Base-by-base conservation (phyloP, 2,888 invertebrate species). In the Oeneis ivallda region DNA sequence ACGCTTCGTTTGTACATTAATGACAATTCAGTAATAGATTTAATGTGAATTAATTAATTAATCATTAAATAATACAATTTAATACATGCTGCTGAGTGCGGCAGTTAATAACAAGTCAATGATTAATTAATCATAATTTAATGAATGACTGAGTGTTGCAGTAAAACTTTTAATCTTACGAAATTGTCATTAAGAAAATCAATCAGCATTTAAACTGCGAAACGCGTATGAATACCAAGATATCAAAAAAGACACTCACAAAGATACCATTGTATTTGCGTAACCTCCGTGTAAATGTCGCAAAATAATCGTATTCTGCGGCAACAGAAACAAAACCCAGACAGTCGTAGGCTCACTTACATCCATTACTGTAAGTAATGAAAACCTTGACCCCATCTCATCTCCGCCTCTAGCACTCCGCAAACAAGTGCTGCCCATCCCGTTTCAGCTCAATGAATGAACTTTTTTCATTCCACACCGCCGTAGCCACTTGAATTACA, bases 401-500 rank as follows among this genome's bases (percentile, higher is more conserved):
- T 59, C 50, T 37, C 59, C 50, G 61, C 60, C 63, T 43, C 43
- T 13, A 69, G 69, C 66, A 56, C 69, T 69, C 54, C 41, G 54
- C 59, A 62, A 67, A 69, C 65, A 65, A 65, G 56, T 32, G 53
- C 61, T 43, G 62, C 68, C 65, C 61, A 67, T 63, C 65, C 65
- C 62, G 67, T 58, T 62, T 68, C 64, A 52, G 57, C 65, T 57
- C 65, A 65, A 70, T 67, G 67, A 69, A 67, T 65, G 72, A 72
- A 71, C 70, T 72, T 70, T 71, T 72, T 71, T 70, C 70, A 70
- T 83, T 79, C 79, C 77, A 74, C 75, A 73, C 69, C 71, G 72
- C 61, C 69, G 68, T 72, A 66, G 66, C 72, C 72, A 69, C 72
- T 73, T 67, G 72, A 70, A 71, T 71, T 67, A 74, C 67, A 61